phyloP scores from a whole-genome alignment of 2,797 vertebrate genomes.

The Malacoctenus gilli region DNA sequence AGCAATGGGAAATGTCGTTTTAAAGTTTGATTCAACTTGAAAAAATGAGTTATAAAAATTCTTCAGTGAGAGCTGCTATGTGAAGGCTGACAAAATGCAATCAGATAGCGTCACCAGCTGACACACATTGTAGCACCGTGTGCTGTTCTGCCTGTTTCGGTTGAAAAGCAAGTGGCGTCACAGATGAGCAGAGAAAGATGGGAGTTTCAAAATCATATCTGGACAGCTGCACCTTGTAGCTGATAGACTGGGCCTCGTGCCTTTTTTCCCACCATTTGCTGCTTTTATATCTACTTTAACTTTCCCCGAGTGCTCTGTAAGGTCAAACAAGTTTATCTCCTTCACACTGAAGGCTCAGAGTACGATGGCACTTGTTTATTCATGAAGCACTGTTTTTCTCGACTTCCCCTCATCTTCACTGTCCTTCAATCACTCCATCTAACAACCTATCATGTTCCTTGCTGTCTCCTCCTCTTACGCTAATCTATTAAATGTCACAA shows the following conservation, averaged over 20 bases:
- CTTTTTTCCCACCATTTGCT: conserved; percentile 11
- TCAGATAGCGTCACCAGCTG: conserved; percentile 27
- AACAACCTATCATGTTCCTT: conserved; percentile 15
- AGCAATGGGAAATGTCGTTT: no score
- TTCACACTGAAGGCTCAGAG: conserved; percentile 4
- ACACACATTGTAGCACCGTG: conserved; percentile 4
- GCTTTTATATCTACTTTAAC: conserved; percentile 15
- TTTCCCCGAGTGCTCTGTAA: conserved; percentile 7
- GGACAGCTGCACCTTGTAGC: conserved; percentile 5
- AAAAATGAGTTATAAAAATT: conserved; percentile 18
- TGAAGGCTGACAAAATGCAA: conserved; percentile 26
- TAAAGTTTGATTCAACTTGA: not conserved
- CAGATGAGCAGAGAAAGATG: conserved; percentile 20
- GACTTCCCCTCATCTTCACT: conserved; percentile 3
- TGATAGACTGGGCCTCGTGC: conserved; percentile 18
- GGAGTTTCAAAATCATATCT: conserved; percentile 30
- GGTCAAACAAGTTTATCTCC: conserved; percentile 36
- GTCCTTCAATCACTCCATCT: conserved; percentile 25
- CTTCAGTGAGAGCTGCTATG: conserved; percentile 23
- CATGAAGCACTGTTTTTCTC: conserved; percentile 19
- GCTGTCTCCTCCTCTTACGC: conserved; percentile 5
- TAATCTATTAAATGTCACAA: conserved; percentile 33
- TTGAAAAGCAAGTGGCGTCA: conserved; percentile 2
- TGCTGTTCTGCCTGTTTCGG: conserved; percentile 7
- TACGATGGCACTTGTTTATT: conserved; percentile 15